A percentile compares a stretch with the other conserved stretches of the same genome.
Conservation (phyloP, 2,113 vertebrate species). For the Terrapene triunguis region DNA sequence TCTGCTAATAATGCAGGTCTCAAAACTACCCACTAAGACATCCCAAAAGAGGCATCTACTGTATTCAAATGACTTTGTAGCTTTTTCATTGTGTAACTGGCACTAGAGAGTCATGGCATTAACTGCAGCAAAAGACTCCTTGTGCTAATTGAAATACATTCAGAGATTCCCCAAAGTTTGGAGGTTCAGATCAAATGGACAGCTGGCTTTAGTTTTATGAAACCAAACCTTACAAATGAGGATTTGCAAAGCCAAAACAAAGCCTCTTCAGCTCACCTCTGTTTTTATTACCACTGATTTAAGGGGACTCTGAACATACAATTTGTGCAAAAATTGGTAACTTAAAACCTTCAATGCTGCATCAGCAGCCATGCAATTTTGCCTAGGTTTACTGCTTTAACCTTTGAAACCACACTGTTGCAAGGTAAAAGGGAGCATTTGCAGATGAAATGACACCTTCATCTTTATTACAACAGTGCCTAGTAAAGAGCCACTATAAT, state of each 20-base stretch:
- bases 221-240: background rate
- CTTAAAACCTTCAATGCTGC: background rate
- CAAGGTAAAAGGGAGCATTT: background rate
- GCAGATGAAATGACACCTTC: background rate
- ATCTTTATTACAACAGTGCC: slow-evolving; percentile 13
- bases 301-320: background rate
- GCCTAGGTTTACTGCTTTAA: background rate
- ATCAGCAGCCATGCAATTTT: background rate
- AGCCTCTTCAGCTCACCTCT: background rate
- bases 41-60: background rate
- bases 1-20: slow-evolving; percentile 13
- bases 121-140: background rate
- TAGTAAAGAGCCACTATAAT: slow-evolving; percentile 24
- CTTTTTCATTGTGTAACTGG: background rate
- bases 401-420: background rate
- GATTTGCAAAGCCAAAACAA: background rate
- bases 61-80: background rate
- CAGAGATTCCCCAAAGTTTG: accelerated
- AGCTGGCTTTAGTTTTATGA: background rate
- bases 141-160: background rate
- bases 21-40: background rate
- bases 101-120: background rate
- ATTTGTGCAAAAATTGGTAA: background rate
- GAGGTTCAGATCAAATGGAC: background rate
- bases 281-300: background rate